Conservation (phyloP, 2,113 vertebrate genomes). For the Mesembrinibis cayennensis region DNA sequence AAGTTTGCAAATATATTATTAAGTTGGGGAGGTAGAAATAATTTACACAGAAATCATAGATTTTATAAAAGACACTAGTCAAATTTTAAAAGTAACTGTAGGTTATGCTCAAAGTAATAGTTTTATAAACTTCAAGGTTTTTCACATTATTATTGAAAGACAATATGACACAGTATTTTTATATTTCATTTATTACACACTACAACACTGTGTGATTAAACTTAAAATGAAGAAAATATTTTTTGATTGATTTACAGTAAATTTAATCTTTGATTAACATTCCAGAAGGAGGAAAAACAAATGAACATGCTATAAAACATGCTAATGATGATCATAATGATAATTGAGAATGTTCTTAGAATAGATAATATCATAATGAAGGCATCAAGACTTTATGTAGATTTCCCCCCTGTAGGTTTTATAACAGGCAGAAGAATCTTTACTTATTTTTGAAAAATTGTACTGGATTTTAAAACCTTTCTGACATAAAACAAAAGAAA, state of each 20-base stretch:
- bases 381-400: neutral
- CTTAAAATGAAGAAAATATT: neutral
- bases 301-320: constrained; percentile 33
- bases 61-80: neutral
- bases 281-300: constrained; percentile 33
- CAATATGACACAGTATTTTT: constrained; percentile 6
- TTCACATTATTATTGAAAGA: neutral
- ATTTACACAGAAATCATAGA: neutral
- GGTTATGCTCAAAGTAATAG: neutral
- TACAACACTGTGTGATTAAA: neutral
- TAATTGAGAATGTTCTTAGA: constrained; percentile 33
- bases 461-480: neutral
- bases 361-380: constrained; percentile 18
- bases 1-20: neutral
- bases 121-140: neutral
- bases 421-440: neutral
- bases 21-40: neutral
- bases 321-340: constrained; percentile 35
- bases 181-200: neutral
- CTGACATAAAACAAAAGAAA: neutral
- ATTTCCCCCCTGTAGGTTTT: neutral
- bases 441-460: neutral
- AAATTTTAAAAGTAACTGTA: neutral
- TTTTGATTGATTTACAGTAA: constrained; percentile 39
- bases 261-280: constrained; percentile 48